Conservation (phyloP, 1,140 invertebrate genomes). For the Drosophila subobscura region DNA sequence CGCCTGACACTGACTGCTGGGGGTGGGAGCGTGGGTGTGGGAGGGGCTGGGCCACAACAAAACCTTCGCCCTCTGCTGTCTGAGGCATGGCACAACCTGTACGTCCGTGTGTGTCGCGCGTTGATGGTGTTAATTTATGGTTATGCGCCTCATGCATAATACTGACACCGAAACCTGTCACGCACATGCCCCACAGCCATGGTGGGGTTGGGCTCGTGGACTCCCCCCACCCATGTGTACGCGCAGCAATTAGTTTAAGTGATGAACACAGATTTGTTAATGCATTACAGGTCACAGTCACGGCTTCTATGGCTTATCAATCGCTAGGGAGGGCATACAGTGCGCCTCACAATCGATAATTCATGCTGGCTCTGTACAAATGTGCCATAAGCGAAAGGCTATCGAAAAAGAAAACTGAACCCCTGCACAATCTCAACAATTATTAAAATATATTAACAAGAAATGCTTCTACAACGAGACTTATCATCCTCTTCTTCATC, state of each 20-base stretch:
- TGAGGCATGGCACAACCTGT: not conserved
- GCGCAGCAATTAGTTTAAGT: conserved; percentile 73
- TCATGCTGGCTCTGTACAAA: too few relatives aligned
- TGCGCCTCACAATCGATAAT: too few relatives aligned
- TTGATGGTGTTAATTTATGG: conserved; percentile 77
- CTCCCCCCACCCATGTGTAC: conserved; percentile 2
- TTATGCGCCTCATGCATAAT: conserved; percentile 67
- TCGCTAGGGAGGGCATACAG: not conserved
- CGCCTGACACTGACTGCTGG: conserved; percentile 30
- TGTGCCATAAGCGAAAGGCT: too few relatives aligned
- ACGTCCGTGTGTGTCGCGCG: conserved; percentile 13
- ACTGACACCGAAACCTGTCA: conserved; percentile 74
- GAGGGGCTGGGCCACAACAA: not conserved
- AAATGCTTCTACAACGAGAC: too few relatives aligned
- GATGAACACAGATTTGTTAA: conserved; percentile 73
- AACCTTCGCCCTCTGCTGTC: not conserved
- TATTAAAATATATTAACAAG: too few relatives aligned
- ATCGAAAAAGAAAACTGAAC: too few relatives aligned
- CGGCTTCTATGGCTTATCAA: conserved; percentile 1
- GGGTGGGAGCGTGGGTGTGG: too few relatives aligned
- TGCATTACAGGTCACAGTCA: conserved; percentile 48
- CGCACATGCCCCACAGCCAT: conserved; percentile 44
- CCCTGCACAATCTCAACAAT: too few relatives aligned
- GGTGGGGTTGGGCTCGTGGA: not conserved
- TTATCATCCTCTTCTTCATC: too few relatives aligned